Conservation (phyloP, 2,113 vertebrate genomes). For the Macaca fascicularis region T2T-MFA8v1.1 NC_088392.1:21658501-21659000, state of each 20-base stretch:
- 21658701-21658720: not conserved
- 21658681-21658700: not conserved
- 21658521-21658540: not conserved
- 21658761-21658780: not conserved
- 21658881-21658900: not conserved
- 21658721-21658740: no score
- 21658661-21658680: rapidly evolving
- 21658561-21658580: not conserved
- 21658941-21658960: not conserved
- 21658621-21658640: not conserved
- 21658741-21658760: not conserved
- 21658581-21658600: not conserved
- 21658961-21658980: not conserved
- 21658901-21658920: not conserved
- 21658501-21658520: not conserved
- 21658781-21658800: not conserved
- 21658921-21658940: not conserved
- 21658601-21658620: not conserved
- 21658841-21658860: not conserved
- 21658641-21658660: not conserved
- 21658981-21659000: not conserved
- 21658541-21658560: not conserved
- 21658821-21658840: not conserved
- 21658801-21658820: not conserved
- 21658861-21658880: not conserved